Percentiles rank a stretch among this genome's conserved stretches.
Conservation (phyloP, 2,113 vertebrate genomes). For the Chaetodon auriga region DNA sequence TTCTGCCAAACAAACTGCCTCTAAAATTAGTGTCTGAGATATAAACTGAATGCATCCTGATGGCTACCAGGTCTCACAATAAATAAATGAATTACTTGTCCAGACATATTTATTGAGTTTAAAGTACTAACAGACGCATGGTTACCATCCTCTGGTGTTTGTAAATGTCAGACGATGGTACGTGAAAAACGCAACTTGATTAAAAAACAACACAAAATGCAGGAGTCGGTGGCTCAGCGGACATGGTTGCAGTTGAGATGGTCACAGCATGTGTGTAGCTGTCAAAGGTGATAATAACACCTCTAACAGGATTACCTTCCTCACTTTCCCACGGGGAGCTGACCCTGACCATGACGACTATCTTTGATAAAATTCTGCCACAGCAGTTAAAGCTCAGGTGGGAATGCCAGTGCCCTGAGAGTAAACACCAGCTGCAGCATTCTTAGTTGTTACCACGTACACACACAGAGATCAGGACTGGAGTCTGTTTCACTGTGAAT, state of each 20-base stretch:
- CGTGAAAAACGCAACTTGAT: constrained; percentile 4
- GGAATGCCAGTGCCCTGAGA: constrained; percentile 17
- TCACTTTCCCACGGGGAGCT: constrained; percentile 35
- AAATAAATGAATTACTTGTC: not conserved
- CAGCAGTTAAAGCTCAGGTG: constrained; percentile 47
- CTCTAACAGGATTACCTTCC: constrained; percentile 62
- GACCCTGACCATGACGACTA: constrained; percentile 54
- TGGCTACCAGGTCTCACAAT: not conserved
- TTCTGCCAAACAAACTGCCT: not conserved
- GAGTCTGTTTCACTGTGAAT: not conserved
- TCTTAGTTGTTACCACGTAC: not conserved
- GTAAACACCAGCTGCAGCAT: not conserved
- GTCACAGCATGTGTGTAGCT: constrained; percentile 59
- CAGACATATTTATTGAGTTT: not conserved
- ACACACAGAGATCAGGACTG: not conserved
- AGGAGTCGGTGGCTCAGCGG: constrained; percentile 40
- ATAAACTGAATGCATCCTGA: not conserved
- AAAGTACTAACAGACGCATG: constrained; percentile 13
- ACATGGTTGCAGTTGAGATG: constrained; percentile 38
- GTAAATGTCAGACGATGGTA: constrained; percentile 34
- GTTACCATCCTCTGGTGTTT: constrained; percentile 35
- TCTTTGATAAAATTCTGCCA: constrained; percentile 56
- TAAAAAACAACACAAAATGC: constrained; percentile 16
- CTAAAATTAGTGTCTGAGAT: not conserved
- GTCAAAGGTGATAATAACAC: constrained; percentile 59